phyloP scores from a whole-genome alignment of 2,113 vertebrate species.

The Galbula dea region DNA sequence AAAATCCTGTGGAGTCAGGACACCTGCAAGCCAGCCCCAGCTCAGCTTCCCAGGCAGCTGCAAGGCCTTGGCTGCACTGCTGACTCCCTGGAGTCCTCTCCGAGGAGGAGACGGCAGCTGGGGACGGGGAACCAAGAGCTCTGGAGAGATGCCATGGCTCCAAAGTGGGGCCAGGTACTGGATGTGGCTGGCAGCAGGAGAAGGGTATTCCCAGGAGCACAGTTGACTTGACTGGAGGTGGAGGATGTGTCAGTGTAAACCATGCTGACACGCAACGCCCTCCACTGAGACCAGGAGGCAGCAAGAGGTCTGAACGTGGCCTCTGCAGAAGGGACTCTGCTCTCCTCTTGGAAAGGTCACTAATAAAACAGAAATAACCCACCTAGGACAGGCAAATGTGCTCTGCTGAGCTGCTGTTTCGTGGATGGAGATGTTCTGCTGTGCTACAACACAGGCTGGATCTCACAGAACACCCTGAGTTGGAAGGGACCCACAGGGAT shows the following conservation, averaged over 20 bases:
- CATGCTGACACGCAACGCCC: accelerated
- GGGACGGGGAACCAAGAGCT: background rate
- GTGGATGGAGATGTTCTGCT: background rate
- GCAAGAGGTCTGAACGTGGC: background rate
- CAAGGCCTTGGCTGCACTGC: background rate
- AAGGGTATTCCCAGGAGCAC: background rate
- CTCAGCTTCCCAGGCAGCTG: background rate
- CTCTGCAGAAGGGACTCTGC: background rate
- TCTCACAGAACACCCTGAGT: too few species aligned
- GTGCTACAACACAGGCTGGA: background rate
- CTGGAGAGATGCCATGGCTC: background rate
- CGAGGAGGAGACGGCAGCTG: too few species aligned
- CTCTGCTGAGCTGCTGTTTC: background rate
- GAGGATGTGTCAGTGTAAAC: background rate
- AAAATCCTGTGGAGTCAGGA: background rate
- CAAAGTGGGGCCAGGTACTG: background rate
- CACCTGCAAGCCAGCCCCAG: background rate
- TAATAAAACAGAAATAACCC: background rate
- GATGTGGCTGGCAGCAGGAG: background rate
- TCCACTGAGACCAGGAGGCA: background rate
- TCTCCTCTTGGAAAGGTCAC: background rate
- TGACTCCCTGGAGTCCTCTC: background rate
- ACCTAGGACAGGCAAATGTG: background rate
- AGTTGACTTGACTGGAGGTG: background rate
- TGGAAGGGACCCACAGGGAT: too few species aligned